Percentiles rank a stretch among this genome's conserved stretches.
Conservation (phyloP, 2,797 vertebrate species). For the Setipinna tenuifilis region DNA sequence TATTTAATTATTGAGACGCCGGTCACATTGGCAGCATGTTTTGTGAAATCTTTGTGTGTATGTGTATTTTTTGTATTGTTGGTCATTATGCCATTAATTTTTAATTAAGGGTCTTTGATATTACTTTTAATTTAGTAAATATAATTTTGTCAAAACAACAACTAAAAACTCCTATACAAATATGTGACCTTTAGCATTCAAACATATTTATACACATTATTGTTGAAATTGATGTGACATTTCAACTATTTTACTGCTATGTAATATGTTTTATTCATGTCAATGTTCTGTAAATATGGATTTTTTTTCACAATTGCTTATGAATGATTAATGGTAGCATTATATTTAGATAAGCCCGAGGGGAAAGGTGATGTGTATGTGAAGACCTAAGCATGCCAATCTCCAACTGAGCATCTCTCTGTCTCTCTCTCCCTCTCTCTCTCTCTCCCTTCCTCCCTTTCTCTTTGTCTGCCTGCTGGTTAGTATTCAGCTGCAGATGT, state of each 20-base stretch:
- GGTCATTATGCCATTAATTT: constrained; percentile 42
- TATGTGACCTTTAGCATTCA: background rate
- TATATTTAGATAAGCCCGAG: too few relatives aligned
- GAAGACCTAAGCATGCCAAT: background rate
- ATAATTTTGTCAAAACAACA: constrained; percentile 32
- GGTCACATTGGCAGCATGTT: background rate
- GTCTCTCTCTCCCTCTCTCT: background rate
- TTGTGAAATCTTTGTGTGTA: background rate
- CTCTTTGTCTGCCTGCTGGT: background rate
- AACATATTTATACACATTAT: background rate
- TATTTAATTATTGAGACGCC: constrained; percentile 28
- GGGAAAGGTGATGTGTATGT: constrained; percentile 32
- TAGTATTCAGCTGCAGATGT: background rate
- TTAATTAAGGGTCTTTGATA: constrained; percentile 24
- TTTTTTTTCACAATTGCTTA: background rate
- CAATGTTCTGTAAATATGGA: background rate
- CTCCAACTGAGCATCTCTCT: background rate
- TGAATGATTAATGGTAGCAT: background rate
- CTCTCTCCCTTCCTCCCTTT: background rate
- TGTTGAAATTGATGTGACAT: background rate
- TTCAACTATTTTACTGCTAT: background rate
- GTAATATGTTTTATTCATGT: background rate
- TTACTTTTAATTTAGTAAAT: constrained; percentile 13
- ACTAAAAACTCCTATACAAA: background rate
- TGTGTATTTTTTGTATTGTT: background rate